Conservation (phyloP, 2,888 invertebrate genomes). For the Steinernema scapterisci region DNA sequence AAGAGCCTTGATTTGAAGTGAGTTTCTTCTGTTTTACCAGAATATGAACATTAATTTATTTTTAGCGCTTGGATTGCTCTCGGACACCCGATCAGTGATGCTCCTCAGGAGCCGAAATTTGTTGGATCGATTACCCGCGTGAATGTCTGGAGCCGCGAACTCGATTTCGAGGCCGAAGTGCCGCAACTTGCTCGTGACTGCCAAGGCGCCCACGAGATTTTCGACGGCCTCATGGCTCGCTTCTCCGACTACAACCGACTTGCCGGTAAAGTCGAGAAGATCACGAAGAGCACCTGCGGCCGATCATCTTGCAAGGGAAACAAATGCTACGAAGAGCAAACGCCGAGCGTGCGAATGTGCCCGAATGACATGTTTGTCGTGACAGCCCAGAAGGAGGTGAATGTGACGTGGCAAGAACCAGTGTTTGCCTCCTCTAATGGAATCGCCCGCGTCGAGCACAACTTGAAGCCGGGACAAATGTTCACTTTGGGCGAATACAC, state of each 20-base stretch:
- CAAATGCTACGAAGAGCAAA: conserved; percentile 31
- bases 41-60: neutral
- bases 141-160: conserved; percentile 88
- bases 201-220: conserved; percentile 75
- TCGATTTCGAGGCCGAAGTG: conserved; percentile 77
- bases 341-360: conserved; percentile 41
- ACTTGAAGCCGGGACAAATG: conserved; percentile 63
- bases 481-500: conserved; percentile 66
- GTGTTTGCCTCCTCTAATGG: conserved; percentile 50
- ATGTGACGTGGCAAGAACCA: conserved; percentile 65
- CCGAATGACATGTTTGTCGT: conserved; percentile 88
- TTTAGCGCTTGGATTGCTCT: conserved; percentile 85
- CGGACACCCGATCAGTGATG: conserved; percentile 79
- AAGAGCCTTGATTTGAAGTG: conserved; percentile 82
- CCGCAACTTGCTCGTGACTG: conserved; percentile 62
- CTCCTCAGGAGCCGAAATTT: conserved; percentile 52
- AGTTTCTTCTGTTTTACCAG: conserved; percentile 68
- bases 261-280: conserved; percentile 64
- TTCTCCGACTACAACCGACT: conserved; percentile 90
- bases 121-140: conserved; percentile 86
- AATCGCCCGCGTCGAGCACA: conserved; percentile 60
- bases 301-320: conserved; percentile 71
- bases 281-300: conserved; percentile 83
- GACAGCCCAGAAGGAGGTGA: conserved; percentile 73
- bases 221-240: conserved; percentile 82